Conservation (phyloP, 2,888 invertebrate species). For the Thereva nobilitata region DNA sequence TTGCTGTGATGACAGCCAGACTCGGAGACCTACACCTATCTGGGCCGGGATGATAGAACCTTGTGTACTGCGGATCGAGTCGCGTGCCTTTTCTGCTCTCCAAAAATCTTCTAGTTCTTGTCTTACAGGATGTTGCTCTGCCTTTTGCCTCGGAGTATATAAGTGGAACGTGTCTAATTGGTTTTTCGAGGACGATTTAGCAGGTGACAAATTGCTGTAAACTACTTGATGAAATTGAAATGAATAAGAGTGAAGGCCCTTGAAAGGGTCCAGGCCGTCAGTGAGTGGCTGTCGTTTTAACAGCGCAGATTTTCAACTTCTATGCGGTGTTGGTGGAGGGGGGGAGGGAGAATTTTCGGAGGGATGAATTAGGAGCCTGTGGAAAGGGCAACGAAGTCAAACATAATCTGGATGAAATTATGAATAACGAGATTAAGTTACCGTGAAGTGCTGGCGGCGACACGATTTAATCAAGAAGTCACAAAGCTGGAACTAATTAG, state of each 20-base stretch:
- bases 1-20: slow-evolving; percentile 4
- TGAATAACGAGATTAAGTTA: too few relatives aligned
- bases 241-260: neutral
- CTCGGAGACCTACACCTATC: neutral
- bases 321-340: too few relatives aligned
- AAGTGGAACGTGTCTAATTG: slow-evolving; percentile 47
- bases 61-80: slow-evolving; percentile 7
- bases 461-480: too few relatives aligned
- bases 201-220: slow-evolving; percentile 46
- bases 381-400: too few relatives aligned
- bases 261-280: neutral
- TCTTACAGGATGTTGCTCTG: slow-evolving; percentile 10
- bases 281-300: too few relatives aligned
- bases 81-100: slow-evolving; percentile 3
- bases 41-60: neutral
- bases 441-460: too few relatives aligned
- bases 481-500: too few relatives aligned
- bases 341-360: too few relatives aligned
- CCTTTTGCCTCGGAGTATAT: slow-evolving; percentile 5
- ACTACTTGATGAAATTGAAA: neutral
- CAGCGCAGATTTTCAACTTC: too few relatives aligned
- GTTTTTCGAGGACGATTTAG: slow-evolving; percentile 45
- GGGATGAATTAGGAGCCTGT: too few relatives aligned
- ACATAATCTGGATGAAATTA: too few relatives aligned
- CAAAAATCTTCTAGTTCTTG: slow-evolving; percentile 1